phyloP scores from a whole-genome alignment of 2,113 vertebrate genomes.

The Salminus brasiliensis region DNA sequence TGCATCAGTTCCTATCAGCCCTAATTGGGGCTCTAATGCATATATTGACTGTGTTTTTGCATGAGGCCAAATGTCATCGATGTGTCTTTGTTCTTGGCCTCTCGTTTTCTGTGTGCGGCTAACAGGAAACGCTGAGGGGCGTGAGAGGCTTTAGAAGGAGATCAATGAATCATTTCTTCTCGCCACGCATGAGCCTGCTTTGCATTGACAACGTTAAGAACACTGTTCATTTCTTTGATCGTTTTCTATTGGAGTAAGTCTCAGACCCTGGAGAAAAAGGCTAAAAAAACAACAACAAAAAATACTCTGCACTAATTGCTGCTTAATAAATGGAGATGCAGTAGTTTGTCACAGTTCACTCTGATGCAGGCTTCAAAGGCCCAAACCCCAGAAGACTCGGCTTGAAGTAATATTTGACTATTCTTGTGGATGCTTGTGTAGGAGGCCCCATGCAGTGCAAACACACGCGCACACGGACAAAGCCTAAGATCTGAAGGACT shows the following conservation, averaged over 20 bases:
- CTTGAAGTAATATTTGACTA: conserved; percentile 25
- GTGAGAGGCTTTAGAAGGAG: conserved; percentile 3
- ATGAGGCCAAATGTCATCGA: conserved; percentile 32
- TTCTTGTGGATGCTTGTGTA: neutral
- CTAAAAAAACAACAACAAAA: no score
- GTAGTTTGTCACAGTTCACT: conserved; percentile 6
- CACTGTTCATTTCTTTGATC: conserved; percentile 15
- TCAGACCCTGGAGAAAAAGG: neutral
- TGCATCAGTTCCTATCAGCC: neutral
- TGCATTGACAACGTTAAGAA: conserved; percentile 1
- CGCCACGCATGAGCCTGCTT: neutral
- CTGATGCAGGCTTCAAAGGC: conserved; percentile 26
- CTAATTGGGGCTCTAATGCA: conserved; percentile 34
- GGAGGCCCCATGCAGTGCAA: neutral
- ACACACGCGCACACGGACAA: conserved; percentile 7
- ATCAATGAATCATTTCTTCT: conserved; percentile 34
- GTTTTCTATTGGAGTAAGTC: neutral
- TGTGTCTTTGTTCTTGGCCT: conserved; percentile 16
- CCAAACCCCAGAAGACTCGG: neutral
- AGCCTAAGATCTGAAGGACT: neutral
- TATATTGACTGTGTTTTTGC: conserved; percentile 23
- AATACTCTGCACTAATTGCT: neutral
- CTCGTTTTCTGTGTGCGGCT: conserved; percentile 13
- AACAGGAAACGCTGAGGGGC: conserved; percentile 23
- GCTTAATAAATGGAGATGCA: conserved; percentile 15